These are phyloP conservation scores for Crematogaster levior DNA, from an alignment of 2,888 invertebrate species.

Conservation along the genomic window DNA sequence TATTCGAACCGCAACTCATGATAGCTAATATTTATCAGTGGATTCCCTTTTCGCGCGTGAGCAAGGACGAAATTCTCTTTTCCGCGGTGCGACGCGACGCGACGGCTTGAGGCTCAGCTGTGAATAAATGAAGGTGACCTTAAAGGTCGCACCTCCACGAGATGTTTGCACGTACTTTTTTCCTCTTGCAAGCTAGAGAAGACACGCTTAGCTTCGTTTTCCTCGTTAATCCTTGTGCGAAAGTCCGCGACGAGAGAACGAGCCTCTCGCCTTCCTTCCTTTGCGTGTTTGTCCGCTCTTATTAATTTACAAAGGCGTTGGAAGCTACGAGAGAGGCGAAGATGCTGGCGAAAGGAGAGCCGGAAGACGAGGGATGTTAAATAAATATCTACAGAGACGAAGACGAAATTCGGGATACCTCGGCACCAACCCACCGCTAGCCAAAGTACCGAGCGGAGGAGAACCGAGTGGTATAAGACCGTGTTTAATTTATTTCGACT, in stretches of 20 bases:
- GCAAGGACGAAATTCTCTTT: conserved; percentile 39
- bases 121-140: conserved; percentile 67
- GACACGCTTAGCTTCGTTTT: conserved; percentile 63
- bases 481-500: conserved; percentile 82
- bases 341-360: conserved; percentile 44
- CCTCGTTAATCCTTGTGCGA: conserved; percentile 65
- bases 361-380: conserved; percentile 70
- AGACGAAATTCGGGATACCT: conserved; percentile 76
- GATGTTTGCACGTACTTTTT: conserved; percentile 70
- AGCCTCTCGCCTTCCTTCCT: conserved; percentile 42
- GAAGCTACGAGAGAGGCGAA: conserved; percentile 41
- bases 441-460: conserved; percentile 39
- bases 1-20: conserved; percentile 44
- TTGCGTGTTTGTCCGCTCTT: conserved; percentile 77
- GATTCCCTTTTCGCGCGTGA: conserved; percentile 40
- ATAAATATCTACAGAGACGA: conserved; percentile 79
- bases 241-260: conserved; percentile 49
- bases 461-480: conserved; percentile 71
- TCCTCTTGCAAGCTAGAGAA: conserved; percentile 58
- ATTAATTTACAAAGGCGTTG: conserved; percentile 78
- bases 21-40: conserved; percentile 65
- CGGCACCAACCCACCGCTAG: conserved; percentile 39
- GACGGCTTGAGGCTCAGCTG: conserved; percentile 39
- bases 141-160: conserved; percentile 53
- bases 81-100: conserved; percentile 5